Percentiles rank a stretch among this genome's conserved stretches.
These are phyloP conservation scores for Bombus difficillimus DNA, from an alignment of 1,140 invertebrate species.

Conservation along the genomic window DNA sequence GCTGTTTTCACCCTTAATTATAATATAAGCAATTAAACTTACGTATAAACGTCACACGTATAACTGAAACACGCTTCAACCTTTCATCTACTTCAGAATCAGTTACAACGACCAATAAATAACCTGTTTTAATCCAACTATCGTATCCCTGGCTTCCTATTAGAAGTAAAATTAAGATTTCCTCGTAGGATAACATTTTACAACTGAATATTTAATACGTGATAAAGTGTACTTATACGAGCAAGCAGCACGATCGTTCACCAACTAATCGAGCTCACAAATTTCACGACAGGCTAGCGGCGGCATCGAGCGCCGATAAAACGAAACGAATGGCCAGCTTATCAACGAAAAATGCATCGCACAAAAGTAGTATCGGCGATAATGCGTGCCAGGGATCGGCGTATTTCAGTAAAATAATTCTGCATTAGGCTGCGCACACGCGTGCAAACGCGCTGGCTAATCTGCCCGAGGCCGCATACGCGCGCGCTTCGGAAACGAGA, in stretches of 20 bases:
- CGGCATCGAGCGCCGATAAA: slow-evolving; percentile 12
- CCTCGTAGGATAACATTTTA: not conserved
- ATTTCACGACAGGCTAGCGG: not conserved
- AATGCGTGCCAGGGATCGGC: slow-evolving; percentile 54
- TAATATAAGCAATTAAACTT: not conserved
- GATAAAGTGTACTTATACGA: not conserved
- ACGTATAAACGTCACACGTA: too few relatives aligned
- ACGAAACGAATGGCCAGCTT: slow-evolving; percentile 28
- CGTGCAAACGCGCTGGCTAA: slow-evolving; percentile 53
- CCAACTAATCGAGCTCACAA: slow-evolving; percentile 1
- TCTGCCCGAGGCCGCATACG: slow-evolving; percentile 54
- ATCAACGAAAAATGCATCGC: slow-evolving; percentile 35
- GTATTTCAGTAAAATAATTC: slow-evolving; percentile 65
- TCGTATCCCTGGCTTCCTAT: not conserved
- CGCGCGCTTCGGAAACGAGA: slow-evolving; percentile 58
- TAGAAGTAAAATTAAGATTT: not conserved
- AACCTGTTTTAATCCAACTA: too few relatives aligned
- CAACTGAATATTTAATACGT: not conserved
- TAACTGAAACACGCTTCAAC: too few relatives aligned
- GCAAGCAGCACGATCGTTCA: not conserved
- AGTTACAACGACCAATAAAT: too few relatives aligned
- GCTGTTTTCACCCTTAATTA: not conserved
- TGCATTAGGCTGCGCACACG: slow-evolving; percentile 55
- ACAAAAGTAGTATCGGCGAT: slow-evolving; percentile 32
- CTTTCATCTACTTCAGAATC: too few relatives aligned